phyloP scores from a whole-genome alignment of 2,797 vertebrate species.

The Acanthopagrus latus region DNA sequence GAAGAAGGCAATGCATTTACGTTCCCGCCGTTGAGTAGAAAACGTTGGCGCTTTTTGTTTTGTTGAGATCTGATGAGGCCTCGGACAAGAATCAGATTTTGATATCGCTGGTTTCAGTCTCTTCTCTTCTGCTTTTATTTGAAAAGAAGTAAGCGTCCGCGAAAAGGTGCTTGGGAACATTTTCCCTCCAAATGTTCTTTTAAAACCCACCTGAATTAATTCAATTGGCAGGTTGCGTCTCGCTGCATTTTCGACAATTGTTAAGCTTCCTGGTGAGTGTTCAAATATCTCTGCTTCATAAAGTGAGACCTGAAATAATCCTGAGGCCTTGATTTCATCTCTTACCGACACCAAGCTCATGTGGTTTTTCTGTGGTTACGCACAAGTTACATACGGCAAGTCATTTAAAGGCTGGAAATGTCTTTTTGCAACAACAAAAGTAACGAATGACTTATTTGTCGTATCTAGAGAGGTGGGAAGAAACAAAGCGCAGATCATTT shows the following conservation, averaged over 20 bases:
- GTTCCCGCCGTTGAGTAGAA: not conserved
- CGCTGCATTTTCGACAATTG: not conserved
- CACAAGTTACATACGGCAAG: not conserved
- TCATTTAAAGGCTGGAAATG: not conserved
- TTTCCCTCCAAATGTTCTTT: not conserved
- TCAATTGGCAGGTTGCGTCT: not conserved
- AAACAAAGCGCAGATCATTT: no score
- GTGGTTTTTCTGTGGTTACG: not conserved
- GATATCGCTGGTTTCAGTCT: not conserved
- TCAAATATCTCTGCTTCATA: not conserved
- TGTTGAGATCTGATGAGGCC: not conserved
- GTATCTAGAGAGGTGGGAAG: no score
- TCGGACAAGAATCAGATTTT: not conserved
- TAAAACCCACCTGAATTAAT: not conserved
- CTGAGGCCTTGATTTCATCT: not conserved
- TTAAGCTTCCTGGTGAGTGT: not conserved
- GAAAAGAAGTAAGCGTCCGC: not conserved
- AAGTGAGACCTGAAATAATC: no score
- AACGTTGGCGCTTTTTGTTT: not conserved
- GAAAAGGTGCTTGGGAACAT: not conserved
- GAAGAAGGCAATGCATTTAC: not conserved
- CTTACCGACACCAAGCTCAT: not conserved
- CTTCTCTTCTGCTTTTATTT: not conserved
- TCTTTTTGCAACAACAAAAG: not conserved
- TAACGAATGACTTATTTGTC: no score